These are phyloP conservation scores for Orientallactaga bullata DNA, from an alignment of 2,113 vertebrate species.

Conservation along the genomic window DNA sequence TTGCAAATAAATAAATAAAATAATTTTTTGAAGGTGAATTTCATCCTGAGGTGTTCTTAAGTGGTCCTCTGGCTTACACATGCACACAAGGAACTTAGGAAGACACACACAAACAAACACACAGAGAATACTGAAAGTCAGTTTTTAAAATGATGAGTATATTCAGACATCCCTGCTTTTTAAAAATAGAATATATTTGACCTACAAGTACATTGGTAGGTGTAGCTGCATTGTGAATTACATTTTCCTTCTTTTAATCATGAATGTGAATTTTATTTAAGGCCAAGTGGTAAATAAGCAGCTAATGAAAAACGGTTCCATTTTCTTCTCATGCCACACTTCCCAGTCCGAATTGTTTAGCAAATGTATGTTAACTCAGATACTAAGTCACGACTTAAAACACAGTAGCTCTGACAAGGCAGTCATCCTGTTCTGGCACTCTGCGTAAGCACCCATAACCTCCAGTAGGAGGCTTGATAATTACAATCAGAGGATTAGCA, in stretches of 20 bases:
- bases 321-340: background rate
- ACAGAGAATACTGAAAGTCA: background rate
- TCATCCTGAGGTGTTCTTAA: no score
- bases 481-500: constrained; percentile 61
- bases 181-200: background rate
- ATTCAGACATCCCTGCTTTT: background rate
- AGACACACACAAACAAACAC: no score
- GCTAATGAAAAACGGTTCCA: background rate
- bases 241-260: background rate
- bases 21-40: no score
- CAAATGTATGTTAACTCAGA: constrained; percentile 28
- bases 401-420: background rate
- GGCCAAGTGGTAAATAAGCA: background rate
- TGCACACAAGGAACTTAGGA: no score
- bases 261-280: background rate
- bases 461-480: constrained; percentile 56
- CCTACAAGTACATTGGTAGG: background rate
- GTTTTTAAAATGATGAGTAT: background rate
- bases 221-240: background rate
- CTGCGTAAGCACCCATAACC: background rate
- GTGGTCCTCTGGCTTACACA: no score
- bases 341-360: constrained; percentile 48
- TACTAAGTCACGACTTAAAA: background rate
- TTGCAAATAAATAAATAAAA: no score
- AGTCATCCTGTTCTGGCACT: background rate